Evolutionary conservation across 2,113 vertebrate genomes (phyloP).

Genomic region (Melanerpes aurifrons): DNA sequence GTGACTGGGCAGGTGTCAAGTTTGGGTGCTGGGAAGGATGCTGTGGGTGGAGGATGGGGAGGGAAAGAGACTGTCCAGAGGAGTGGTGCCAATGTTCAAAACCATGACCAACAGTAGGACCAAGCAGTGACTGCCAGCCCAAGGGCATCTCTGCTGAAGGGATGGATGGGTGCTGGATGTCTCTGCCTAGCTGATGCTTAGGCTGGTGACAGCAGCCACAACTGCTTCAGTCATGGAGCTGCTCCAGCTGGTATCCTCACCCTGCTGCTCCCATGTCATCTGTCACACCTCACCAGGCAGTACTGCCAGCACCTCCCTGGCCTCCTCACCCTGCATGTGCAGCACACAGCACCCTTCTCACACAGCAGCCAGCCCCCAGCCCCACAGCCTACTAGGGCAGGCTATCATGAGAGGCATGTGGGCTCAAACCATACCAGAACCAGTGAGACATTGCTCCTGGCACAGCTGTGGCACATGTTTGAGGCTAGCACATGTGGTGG

Average conservation of each 20-base stretch:
- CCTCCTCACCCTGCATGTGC: neutral
- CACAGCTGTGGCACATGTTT: fast-evolving
- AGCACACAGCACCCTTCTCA: too few species aligned
- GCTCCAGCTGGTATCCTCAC: neutral
- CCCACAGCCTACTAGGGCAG: fast-evolving
- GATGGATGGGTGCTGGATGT: neutral
- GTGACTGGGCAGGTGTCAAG: fast-evolving
- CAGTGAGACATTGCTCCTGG: fast-evolving
- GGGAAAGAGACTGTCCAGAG: neutral
- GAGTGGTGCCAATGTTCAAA: neutral
- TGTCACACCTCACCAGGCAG: neutral
- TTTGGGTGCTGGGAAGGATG: neutral
- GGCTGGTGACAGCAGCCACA: neutral
- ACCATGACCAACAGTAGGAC: neutral
- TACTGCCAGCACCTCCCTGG: neutral
- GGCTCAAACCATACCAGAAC: neutral
- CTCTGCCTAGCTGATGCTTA: fast-evolving
- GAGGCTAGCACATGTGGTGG: fast-evolving
- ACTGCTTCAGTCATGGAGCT: neutral
- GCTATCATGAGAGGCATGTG: fast-evolving
- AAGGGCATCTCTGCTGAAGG: neutral
- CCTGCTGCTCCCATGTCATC: neutral
- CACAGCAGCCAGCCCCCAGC: neutral
- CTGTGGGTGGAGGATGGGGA: neutral
- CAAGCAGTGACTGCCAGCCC: neutral